Evolutionary conservation across 2,113 vertebrate species (phyloP), one percentile per base, ranked within the genome.

Genomic region (Stegastes partitus): DNA sequence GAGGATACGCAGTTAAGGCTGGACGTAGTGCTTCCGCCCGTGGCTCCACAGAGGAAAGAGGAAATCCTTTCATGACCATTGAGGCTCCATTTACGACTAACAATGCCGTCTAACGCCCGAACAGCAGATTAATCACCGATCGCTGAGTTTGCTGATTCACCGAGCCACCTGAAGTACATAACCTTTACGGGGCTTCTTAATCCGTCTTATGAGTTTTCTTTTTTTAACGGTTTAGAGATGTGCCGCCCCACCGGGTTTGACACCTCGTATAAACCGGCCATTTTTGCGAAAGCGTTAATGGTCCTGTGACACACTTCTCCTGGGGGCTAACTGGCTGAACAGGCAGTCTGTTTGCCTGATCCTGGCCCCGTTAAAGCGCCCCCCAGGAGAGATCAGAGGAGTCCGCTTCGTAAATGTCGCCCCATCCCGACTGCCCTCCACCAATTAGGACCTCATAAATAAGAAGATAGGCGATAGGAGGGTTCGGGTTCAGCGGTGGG

Each of bases 331-430:
- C 51, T 67, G 71, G 22, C 61, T 66, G 63, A 68, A 56, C 78
- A 45, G 22, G 28, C 44, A 12, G 42, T 47, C 58, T 79, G 49
- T 63, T 77, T 11, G 77, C 19, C 77, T 88, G 81, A 66, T 75
- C 42, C 71, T 34, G 63, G 63, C 44, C 81, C 81, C 45, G 62
- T 81, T 90, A 85, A 82, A 66, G 51, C n/a, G 58, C 83, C 91
- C 86, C 87, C 82, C 87, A 81, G 74, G 87, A 90, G 88, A 93
- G 88, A 92, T 93, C 91, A 89, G 76, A 91, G 59, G 76, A 74
- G 78, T 63, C 50, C 63, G 19, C 6, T 11, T 65, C 53, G 73
- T 79, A 66, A 81, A 68, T 74, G 64, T 51, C 69, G 83, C 79
- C 87, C 82, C 79, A 71, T 78, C 55, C 77, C 1, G 15, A 21